Conservation (phyloP, 2,113 vertebrate species). For the Miniopterus natalensis region DNA sequence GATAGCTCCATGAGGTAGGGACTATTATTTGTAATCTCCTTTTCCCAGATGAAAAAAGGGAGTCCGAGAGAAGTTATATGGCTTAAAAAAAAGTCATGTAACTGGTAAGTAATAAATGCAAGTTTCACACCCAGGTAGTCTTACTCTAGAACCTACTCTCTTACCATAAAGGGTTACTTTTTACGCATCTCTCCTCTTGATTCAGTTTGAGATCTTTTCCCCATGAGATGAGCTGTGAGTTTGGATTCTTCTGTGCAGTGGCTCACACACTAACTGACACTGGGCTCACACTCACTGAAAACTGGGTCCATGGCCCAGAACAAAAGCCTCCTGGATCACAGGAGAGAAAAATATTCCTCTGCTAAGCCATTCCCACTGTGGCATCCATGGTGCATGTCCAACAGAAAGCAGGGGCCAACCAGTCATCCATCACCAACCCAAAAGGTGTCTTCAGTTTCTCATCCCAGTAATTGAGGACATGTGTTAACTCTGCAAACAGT, state of each 20-base stretch:
- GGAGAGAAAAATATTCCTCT: conserved; percentile 21
- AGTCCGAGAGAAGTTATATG: neutral
- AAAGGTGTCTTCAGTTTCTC: conserved; percentile 81
- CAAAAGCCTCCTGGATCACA: neutral
- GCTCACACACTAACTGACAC: neutral
- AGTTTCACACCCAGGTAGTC: neutral
- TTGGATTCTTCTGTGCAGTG: neutral
- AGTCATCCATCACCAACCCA: conserved; percentile 79
- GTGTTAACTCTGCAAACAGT: conserved; percentile 84
- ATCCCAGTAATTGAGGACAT: conserved; percentile 86
- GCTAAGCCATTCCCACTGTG: neutral
- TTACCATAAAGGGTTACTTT: neutral
- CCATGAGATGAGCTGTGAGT: neutral
- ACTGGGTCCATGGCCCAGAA: neutral
- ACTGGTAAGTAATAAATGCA: neutral
- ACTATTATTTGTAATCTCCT: neutral
- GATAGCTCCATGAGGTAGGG: neutral
- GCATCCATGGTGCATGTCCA: conserved; percentile 47
- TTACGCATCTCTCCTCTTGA: neutral
- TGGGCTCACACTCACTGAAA: neutral
- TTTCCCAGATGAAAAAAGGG: neutral
- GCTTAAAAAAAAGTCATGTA: neutral
- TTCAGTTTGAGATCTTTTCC: neutral
- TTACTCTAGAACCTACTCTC: neutral
- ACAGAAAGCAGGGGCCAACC: conserved; percentile 82